Evolutionary conservation across 2,888 invertebrate species (phyloP), one percentile per base, ranked within the genome.

Genomic region (Scaptomyza cyrtandrae): DNA sequence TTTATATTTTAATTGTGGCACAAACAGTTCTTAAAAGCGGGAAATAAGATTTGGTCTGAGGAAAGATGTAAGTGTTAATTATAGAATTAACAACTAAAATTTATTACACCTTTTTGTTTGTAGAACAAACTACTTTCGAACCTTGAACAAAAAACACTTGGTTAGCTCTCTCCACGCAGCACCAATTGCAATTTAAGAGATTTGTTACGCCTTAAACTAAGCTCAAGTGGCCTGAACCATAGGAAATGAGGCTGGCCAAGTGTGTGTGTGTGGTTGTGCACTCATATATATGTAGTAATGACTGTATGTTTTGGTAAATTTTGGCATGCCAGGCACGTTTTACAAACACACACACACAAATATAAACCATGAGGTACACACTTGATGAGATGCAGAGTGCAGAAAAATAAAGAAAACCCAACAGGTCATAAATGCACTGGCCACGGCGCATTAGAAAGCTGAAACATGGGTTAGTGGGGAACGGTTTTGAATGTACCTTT

Each of bases 301-400:
- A 68, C 39, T 65, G 44, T 70, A 61, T 73, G 62, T 44, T 64
- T 44, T 53, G 60, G 50, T 60, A 37, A 27, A 66, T 82, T 86
- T 85, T 77, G 80, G 80, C 88, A 88, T 83, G 84, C 71, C 67
- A 55, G 61, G 84, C 82, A 83, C 82, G 88, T 88, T 88, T 82
- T 55, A 82, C 60, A 82, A 45, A 29, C 60, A 16, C 63, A 24
- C 1, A 24, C 4, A 5, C 24, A 24, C 44, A 56, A 49, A 45
- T 53, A 43, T 29, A 39, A 19, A 44, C 31, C 41, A 1, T 24
- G 14, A 7, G 37, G 14, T 43, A 43, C 33, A 58, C 75, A 71
- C 80, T 69, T 58, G 83, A 78, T 75, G 78, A 70, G 86, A 76
- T 70, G 72, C 72, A 72, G 62, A 78, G 80, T 77, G 78, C 78